Base-by-base conservation (phyloP, 2,888 invertebrate genomes). In the Himalopsyche tibetana region DNA sequence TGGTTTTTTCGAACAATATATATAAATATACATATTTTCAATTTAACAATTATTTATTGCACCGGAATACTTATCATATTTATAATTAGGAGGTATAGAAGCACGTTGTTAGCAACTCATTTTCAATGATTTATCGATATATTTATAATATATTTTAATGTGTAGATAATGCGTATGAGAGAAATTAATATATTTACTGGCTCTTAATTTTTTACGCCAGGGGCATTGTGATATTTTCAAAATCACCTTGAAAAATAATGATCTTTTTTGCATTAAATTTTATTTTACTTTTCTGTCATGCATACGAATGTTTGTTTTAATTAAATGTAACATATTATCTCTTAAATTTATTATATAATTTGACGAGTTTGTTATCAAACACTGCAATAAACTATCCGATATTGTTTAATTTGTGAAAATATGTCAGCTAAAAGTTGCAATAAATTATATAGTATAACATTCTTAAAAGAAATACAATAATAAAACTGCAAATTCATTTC, bases 191-290 rank as follows among this genome's bases (percentile, higher is more conserved):
- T 63, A 63, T 63, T 63, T 63, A 63, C 19, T 63, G 63, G 19
- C 63, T 63, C 19, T 63, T 63, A 63, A 63, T 63, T 63, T 63
- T 63, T 63, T 19, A 19, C 19, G 63, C 63, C 19, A 63, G 63
- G 19, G 63, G 63, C 63, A 28, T 19, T 19, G 63, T 19, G 63
- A 63, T 63, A 63, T 63, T 63, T 63, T 63, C 9, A 4, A 19
- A 63, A 63, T 63, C 63, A 63, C 63, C 63, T 63, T 63, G 63
- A 63, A 63, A 63, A 63, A 63, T 63, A 63, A 63, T 63, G 63
- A 28, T 63, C 63, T 19, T 63, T 63, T 63, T 19, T 28, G 63
- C 63, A 63, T 63, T 63, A 4, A 19, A 19, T 63, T 6, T 9
- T 19, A 19, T 63, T 28, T 63, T 19, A 63, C 19, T 19, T 63